Base-by-base conservation (phyloP, 2,797 vertebrate species). In the Bryconaethiops microstoma region DNA sequence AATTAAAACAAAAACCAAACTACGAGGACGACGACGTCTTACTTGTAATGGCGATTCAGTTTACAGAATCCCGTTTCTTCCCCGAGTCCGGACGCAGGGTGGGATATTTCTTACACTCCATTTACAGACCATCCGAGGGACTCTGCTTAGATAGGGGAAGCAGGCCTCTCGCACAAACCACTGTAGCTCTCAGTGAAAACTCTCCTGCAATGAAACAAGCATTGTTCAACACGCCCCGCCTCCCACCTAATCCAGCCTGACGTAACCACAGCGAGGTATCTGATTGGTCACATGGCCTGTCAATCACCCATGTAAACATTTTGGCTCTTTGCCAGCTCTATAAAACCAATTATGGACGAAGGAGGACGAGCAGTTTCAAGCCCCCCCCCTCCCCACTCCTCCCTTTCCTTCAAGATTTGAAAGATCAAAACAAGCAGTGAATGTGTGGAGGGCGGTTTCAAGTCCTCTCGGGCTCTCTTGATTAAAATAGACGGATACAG, bases 301-400 rank as follows among this genome's bases (percentile, higher is more conserved):
- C 95, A 84, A 83, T 97, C 95, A 94, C n/a, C 45, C 87, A 90
- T 89, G 92, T 93, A 93, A 93, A 93, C 91, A 94, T 90, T 87
- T 92, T 96, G 96, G 95, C 95, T 89, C 81, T 62, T 91, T 84
- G 95, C 96, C 96, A 96, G 91, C 91, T 90, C 94, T 94, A 95
- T 95, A 95, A 97, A 96, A 95, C 93, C 95, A 96, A 96, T 96
- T 96, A 96, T 94, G 94, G 94, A 93, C 91, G 92, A 82, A 92
- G 92, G 90, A 92, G 93, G 92, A 87, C 90, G 86, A 87, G 90
- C 94, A 78, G 96, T 97, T 97, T 97, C 95, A 94, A 97, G 96
- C 93, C 89, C 90, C 94, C 95, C 88, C 92, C 42, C 42, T 45
- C 8, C 7, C 35, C 35, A 35, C 35, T 35, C 35, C 35, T 35